Base-by-base conservation (phyloP, 2,888 invertebrate species). In the Hyalella azteca region DNA sequence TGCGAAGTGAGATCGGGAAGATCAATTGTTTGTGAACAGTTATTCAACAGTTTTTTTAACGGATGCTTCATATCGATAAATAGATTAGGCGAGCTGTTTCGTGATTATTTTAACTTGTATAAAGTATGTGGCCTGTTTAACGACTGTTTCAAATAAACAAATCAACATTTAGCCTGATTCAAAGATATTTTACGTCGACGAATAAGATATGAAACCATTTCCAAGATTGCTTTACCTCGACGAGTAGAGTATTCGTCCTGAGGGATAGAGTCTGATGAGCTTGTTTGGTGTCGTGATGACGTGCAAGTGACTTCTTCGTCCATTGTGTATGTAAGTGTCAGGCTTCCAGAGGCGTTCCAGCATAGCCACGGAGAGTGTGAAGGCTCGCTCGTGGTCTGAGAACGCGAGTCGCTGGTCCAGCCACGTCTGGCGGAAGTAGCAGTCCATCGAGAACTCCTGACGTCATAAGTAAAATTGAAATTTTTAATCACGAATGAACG, bases 201-300 rank as follows among this genome's bases (percentile, higher is more conserved):
- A n/a, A n/a, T n/a, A n/a, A n/a, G n/a, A n/a, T n/a, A n/a, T n/a
- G n/a, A n/a, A n/a, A n/a, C n/a, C n/a, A n/a, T 2, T 26, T 26
- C 22, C 2, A 26, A 1, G 26, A 3, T 11, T 54, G 9, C 4
- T 78, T 32, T 45, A 85, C 85, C 85, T 85, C 29, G 83, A 81
- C 3, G 85, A 85, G 78, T 85, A 85, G 39, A 83, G 81, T 2
- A 85, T 79, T n/a, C 78, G 60, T 26, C 83, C 83, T 15, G 78
- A 81, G 87, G 94, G 93, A 86, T 93, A 93, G 85, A 98, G 93
- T 83, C 98, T 90, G 49, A 98, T 90, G 85, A 98, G 90, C 88
- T 97, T 96, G 88, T 98, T 98, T 0, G 97, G 97, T 22, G 95
- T 95, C 0, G 98, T 97, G 85, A 97, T 96, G 41, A 95, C 96